A percentile compares a stretch with the other conserved stretches of the same genome.
Evolutionary conservation across 2,113 vertebrate genomes (phyloP).

Genomic region (Aphyosemion australe): DNA sequence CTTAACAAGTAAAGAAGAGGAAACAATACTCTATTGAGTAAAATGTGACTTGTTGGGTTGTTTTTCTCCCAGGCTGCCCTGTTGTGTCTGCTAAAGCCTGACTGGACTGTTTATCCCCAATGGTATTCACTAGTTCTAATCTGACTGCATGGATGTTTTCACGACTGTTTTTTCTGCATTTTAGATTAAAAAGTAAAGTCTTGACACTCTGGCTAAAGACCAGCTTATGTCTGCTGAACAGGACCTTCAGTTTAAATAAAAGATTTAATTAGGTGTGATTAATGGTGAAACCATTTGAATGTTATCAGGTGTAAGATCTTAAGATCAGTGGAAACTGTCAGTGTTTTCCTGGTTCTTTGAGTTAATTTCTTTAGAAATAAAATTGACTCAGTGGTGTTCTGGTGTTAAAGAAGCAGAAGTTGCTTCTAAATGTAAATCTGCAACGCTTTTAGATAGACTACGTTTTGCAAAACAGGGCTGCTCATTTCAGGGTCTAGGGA

Average conservation of each 20-base stretch:
- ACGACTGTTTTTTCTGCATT: neutral
- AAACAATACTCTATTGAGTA: neutral
- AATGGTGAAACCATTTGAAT: conserved; percentile 15
- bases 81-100: neutral
- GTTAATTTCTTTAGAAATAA: neutral
- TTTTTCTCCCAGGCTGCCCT: neutral
- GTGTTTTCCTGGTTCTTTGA: conserved; percentile 14
- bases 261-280: neutral
- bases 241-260: neutral
- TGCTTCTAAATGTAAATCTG: too few species aligned
- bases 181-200: neutral
- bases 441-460: neutral
- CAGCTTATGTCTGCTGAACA: neutral
- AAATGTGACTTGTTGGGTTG: neutral
- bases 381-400: neutral
- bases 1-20: neutral
- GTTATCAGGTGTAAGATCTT: conserved; percentile 1
- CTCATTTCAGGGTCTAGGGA: neutral
- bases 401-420: neutral
- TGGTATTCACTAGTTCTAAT: conserved; percentile 27
- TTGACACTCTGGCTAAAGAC: too few species aligned
- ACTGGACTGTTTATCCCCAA: conserved; percentile 43
- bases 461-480: neutral
- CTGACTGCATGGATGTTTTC: neutral
- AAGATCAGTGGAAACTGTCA: conserved; percentile 6